A percentile compares a stretch with the other conserved stretches of the same genome.
Conservation (phyloP, 1,140 invertebrate species). For the Pygmarrhopalites habei region DNA sequence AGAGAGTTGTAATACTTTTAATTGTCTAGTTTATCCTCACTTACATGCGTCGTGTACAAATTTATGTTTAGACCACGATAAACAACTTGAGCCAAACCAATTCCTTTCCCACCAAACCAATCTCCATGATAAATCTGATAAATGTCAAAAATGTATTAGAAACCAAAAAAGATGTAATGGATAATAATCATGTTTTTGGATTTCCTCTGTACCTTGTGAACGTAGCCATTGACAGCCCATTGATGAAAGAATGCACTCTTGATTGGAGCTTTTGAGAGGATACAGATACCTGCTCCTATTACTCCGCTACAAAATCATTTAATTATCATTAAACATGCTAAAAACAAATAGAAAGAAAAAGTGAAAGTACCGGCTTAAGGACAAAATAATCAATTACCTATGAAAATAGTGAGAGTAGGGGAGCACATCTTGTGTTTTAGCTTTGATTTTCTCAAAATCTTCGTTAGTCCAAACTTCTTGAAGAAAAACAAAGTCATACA, state of each 20-base stretch:
- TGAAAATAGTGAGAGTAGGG: slow-evolving; percentile 89
- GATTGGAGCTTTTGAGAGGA: slow-evolving; percentile 82
- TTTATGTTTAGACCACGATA: slow-evolving; percentile 63
- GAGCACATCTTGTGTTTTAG: slow-evolving; percentile 54
- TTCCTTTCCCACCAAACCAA: slow-evolving; percentile 96
- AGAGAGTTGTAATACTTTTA: too few species aligned
- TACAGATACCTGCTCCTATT: slow-evolving; percentile 81
- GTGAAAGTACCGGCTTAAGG: too few species aligned
- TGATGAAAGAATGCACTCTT: slow-evolving; percentile 81
- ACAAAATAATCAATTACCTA: slow-evolving; percentile 58
- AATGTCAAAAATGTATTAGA: neutral
- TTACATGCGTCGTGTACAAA: slow-evolving; percentile 87
- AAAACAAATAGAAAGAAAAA: slow-evolving; percentile 4
- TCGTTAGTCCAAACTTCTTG: slow-evolving; percentile 83
- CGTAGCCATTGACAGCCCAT: slow-evolving; percentile 92
- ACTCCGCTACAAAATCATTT: slow-evolving; percentile 60
- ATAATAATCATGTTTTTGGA: neutral
- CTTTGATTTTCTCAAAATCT: slow-evolving; percentile 65
- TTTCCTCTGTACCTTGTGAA: slow-evolving; percentile 72
- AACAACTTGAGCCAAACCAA: slow-evolving; percentile 75
- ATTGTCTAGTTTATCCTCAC: too few species aligned
- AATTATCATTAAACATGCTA: neutral
- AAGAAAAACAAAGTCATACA: slow-evolving; percentile 81
- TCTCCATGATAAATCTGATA: slow-evolving; percentile 78
- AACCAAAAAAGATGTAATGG: neutral